phyloP scores from a whole-genome alignment of 2,888 invertebrate species.

The Euspilapteryx auroguttella region DNA sequence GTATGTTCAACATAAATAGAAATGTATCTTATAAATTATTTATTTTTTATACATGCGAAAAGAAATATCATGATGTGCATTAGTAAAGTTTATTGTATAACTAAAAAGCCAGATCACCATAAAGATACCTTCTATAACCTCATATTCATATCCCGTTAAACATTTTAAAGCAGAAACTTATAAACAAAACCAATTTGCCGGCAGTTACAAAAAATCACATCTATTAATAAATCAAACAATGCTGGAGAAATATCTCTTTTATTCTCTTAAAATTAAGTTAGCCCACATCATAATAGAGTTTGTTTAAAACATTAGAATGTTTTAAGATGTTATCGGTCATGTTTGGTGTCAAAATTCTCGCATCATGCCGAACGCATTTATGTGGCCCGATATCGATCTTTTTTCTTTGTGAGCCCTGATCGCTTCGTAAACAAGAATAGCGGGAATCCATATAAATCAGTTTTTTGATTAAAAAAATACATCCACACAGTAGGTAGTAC shows the following conservation, averaged over 20 bases:
- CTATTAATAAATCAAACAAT: constrained; percentile 37
- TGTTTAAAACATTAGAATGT: constrained; percentile 59
- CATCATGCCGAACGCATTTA: constrained; percentile 56
- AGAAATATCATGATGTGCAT: too few species aligned
- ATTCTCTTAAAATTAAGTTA: constrained; percentile 53
- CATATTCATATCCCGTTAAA: too few species aligned
- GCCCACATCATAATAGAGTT: constrained; percentile 46
- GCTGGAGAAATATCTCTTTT: constrained; percentile 34
- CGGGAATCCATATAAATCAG: constrained; percentile 53
- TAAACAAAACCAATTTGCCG: constrained; percentile 13
- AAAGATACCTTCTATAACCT: too few species aligned
- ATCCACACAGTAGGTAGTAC: neutral
- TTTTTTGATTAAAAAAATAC: constrained; percentile 11
- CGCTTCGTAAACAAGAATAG: constrained; percentile 53
- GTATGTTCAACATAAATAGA: too few species aligned
- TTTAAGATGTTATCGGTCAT: constrained; percentile 49
- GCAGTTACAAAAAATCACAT: constrained; percentile 4
- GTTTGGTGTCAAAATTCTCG: constrained; percentile 60
- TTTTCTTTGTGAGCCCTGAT: constrained; percentile 40
- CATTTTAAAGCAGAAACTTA: too few species aligned
- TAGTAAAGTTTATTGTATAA: too few species aligned
- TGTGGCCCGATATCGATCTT: constrained; percentile 36
- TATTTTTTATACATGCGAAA: too few species aligned
- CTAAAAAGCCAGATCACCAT: too few species aligned
- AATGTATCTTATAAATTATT: too few species aligned